phyloP scores from a whole-genome alignment of 2,113 vertebrate genomes.

The Addax nasomaculatus region DNA sequence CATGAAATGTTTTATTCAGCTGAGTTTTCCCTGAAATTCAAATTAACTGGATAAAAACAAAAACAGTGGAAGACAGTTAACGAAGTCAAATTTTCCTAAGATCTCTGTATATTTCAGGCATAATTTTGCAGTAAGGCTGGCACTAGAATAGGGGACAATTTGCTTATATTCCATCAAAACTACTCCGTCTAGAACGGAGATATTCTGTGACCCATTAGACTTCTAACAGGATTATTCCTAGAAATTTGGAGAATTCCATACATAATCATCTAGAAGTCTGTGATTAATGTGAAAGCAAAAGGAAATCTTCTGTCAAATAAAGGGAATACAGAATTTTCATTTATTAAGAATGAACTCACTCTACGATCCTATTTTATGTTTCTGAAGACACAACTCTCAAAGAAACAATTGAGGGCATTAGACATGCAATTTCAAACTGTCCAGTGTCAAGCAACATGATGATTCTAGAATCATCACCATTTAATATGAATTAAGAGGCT shows the following conservation, averaged over 20 bases:
- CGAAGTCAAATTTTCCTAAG: constrained; percentile 12
- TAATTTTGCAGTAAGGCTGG: background rate
- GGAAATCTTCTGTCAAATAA: background rate
- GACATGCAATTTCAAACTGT: background rate
- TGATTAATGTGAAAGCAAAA: constrained; percentile 8
- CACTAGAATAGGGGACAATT: background rate
- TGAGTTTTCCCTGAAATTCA: constrained; percentile 46
- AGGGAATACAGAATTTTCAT: background rate
- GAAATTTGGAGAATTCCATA: background rate
- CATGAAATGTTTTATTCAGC: constrained; percentile 65
- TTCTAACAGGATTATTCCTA: background rate
- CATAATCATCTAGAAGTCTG: background rate
- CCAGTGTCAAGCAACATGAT: background rate
- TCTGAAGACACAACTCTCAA: background rate
- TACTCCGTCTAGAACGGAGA: background rate
- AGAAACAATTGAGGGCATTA: background rate
- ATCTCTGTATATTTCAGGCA: background rate
- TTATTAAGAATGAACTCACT: background rate
- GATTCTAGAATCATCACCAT: background rate
- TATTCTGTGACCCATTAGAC: background rate
- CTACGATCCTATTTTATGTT: background rate
- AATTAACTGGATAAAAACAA: constrained; percentile 33
- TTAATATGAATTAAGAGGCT: background rate
- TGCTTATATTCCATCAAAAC: background rate
- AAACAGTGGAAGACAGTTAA: background rate